phyloP scores from a whole-genome alignment of 2,797 vertebrate species.

The Mormyrops boulengeri region DNA sequence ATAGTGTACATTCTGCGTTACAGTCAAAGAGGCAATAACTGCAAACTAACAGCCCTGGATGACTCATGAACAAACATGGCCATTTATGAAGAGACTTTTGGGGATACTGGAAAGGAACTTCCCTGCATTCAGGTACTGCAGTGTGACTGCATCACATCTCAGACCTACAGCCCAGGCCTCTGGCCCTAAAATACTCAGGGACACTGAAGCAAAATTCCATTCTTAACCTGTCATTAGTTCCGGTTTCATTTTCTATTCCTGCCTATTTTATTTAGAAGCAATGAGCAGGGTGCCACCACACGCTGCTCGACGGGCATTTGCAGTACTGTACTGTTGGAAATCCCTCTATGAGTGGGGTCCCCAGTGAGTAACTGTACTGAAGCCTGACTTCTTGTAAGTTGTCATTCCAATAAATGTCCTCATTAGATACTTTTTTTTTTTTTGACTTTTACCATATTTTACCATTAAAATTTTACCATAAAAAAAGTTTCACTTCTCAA shows the following conservation, averaged over 20 bases:
- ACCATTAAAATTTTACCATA: background rate
- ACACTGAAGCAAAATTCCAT: background rate
- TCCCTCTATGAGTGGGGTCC: background rate
- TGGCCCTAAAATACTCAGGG: background rate
- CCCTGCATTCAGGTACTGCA: background rate
- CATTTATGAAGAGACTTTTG: slow-evolving; percentile 18
- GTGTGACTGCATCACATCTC: too few species aligned
- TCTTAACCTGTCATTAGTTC: background rate
- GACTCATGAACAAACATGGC: slow-evolving; percentile 22
- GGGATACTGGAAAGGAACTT: background rate
- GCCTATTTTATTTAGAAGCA: background rate
- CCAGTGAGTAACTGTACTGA: slow-evolving; percentile 1
- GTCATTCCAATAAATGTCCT: background rate
- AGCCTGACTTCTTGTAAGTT: background rate
- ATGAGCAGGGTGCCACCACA: background rate
- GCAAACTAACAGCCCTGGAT: background rate
- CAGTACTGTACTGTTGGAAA: background rate
- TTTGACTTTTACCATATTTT: too few species aligned
- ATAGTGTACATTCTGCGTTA: background rate
- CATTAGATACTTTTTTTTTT: background rate
- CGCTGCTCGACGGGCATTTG: too few species aligned
- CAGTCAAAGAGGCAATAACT: background rate
- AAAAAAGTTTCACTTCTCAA: background rate
- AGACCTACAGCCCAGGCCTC: background rate
- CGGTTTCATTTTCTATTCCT: background rate